Base-by-base conservation (phyloP, 1,140 invertebrate species). In the Atopsyche davidsoni region DNA sequence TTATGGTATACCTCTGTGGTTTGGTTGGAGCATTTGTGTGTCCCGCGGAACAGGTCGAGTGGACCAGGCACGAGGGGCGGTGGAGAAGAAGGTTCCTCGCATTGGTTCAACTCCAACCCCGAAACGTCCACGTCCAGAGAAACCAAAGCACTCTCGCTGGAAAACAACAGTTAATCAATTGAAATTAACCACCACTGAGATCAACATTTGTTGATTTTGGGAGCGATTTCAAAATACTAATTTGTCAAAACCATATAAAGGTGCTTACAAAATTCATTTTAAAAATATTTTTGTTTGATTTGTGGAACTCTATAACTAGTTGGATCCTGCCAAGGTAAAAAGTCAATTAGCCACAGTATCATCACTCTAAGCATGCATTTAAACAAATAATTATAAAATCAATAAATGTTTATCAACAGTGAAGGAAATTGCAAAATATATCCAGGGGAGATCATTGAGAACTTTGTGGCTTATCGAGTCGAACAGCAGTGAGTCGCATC, bases 71-170 rank as follows among this genome's bases (percentile, higher is more conserved):
- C 19, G 2, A 35, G 2, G 2, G 10, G 6, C n/a, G 13, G 9
- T 7, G 13, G 3, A 17, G 36, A 17, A 6, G n/a, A 39, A 16
- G 18, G 22, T 10, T 67, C 62, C 59, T 91, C 87, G 64, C 90
- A 93, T 62, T 93, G 90, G 70, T 93, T 91, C 47, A 93, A 80
- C 63, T 91, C 85, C 59, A 92, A 70, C 39, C 78, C 74, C 34
- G 85, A 87, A 60, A 92, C 76, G 66, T 92, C 87, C 57, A 92
- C 81, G 67, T 93, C 89, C 41, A 92, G 75, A 50, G 86, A 89
- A 24, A 92, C 74, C 60, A 90, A 81, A 42, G 87, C 87, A 61
- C 81, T 82, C 58, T 81, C 63, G 32, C 81, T 83, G 71, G 16
- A 46, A 18, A n/a, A 44, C 14, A 28, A 42, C n/a, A n/a, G n/a